A percentile compares a stretch with the other conserved stretches of the same genome.
These are phyloP conservation scores for Anoplopoma fimbria DNA, from an alignment of 2,113 vertebrate species.

Conservation along the genomic window DNA sequence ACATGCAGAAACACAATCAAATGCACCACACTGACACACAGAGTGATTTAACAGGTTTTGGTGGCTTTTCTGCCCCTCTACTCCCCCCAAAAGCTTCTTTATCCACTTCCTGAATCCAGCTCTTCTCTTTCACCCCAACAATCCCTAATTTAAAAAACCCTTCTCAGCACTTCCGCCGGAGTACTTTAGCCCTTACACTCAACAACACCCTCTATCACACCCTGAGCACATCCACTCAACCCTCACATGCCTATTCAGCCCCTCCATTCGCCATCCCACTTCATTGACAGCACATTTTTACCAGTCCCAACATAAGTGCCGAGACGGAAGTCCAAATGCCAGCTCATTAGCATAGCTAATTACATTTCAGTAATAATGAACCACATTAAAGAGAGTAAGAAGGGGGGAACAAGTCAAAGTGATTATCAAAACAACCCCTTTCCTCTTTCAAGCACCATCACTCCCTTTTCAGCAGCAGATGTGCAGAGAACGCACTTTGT, in stretches of 20 bases:
- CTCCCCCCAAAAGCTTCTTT: conserved; percentile 54
- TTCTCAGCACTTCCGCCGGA: conserved; percentile 61
- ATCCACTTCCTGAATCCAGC: conserved; percentile 64
- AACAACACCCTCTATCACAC: conserved; percentile 70
- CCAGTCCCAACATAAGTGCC: conserved; percentile 66
- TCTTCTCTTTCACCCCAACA: conserved; percentile 70
- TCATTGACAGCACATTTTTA: conserved; percentile 75
- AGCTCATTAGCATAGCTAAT: conserved; percentile 84
- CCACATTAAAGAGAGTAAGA: conserved; percentile 77
- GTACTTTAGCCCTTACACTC: conserved; percentile 68
- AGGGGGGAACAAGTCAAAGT: conserved; percentile 82
- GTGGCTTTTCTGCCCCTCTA: conserved; percentile 46
- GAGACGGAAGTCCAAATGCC: conserved; percentile 81
- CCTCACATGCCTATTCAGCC: conserved; percentile 70
- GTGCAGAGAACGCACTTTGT: conserved; percentile 68
- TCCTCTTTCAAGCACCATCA: conserved; percentile 70
- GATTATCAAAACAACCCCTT: conserved; percentile 80
- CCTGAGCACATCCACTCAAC: conserved; percentile 64
- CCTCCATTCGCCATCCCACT: conserved; percentile 60
- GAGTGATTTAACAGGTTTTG: conserved; percentile 59
- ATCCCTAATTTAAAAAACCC: conserved; percentile 70
- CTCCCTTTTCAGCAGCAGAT: conserved; percentile 78
- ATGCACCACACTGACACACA: conserved; percentile 37
- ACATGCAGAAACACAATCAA: conserved; percentile 8
- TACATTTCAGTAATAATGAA: conserved; percentile 82